A percentile compares a stretch with the other conserved stretches of the same genome.
Evolutionary conservation across 2,113 vertebrate species (phyloP).

Genomic region (Phyllostomus discolor): DNA sequence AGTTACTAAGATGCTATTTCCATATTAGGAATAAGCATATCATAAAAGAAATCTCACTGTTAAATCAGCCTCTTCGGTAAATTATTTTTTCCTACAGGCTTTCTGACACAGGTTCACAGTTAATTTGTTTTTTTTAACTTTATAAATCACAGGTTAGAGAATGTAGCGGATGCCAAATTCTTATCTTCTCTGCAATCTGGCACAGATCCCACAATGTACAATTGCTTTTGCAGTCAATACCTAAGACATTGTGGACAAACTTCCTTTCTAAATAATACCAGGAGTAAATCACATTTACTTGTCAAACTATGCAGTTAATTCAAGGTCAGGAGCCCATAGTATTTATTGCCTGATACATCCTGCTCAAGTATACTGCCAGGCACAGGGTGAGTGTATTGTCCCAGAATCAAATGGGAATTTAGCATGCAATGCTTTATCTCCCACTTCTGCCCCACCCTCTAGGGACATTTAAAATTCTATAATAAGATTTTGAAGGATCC

Average conservation of each 20-base stretch:
- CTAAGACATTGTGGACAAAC: constrained; percentile 2
- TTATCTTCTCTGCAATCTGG: neutral
- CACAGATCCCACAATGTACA: neutral
- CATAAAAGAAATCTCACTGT: neutral
- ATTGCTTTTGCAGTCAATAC: constrained; percentile 38
- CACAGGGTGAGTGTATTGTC: neutral
- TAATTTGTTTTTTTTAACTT: neutral
- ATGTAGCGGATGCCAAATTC: neutral
- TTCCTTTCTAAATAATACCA: constrained; percentile 38
- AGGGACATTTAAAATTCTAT: neutral
- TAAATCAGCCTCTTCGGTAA: neutral
- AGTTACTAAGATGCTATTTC: neutral
- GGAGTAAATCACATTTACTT: constrained; percentile 49
- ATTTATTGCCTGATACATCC: neutral
- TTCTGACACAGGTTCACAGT: neutral
- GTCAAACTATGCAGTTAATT: constrained; percentile 47
- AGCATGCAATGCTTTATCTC: neutral
- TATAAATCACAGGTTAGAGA: constrained; percentile 2
- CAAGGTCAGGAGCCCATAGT: neutral
- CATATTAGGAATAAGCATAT: neutral
- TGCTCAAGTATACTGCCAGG: neutral
- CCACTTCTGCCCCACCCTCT: neutral
- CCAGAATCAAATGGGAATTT: neutral
- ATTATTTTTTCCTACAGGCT: neutral
- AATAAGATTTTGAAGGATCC: constrained; percentile 39